phyloP scores from a whole-genome alignment of 2,113 vertebrate genomes.

The Ranitomeya imitator region DNA sequence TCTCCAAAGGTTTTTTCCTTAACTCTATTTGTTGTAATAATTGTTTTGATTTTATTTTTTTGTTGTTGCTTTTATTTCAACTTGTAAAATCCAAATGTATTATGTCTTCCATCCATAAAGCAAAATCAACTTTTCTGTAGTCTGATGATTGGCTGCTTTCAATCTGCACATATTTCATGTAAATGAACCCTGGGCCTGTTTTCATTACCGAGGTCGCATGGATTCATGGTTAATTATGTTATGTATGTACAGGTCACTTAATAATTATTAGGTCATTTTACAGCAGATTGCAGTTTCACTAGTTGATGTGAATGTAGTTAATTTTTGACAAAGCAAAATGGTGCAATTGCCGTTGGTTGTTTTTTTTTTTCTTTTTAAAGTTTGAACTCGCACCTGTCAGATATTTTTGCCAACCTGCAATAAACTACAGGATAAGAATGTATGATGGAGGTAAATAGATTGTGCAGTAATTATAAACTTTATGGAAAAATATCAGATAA shows the following conservation, averaged over 20 bases:
- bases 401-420: neutral
- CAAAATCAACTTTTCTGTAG: neutral
- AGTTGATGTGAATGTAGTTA: neutral
- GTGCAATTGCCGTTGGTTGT: neutral
- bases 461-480: slow-evolving; percentile 9
- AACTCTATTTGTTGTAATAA: neutral
- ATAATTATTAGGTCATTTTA: neutral
- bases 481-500: neutral
- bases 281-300: neutral
- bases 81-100: neutral
- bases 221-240: neutral
- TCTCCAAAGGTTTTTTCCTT: too few species aligned
- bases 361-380: neutral
- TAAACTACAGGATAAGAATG: neutral
- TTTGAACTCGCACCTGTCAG: slow-evolving; percentile 11
- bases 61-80: neutral
- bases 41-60: neutral
- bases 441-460: neutral
- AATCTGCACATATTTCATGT: neutral
- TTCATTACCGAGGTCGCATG: neutral
- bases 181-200: neutral
- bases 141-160: neutral
- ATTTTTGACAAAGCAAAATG: neutral
- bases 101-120: neutral
- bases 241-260: neutral